Conservation (phyloP, 2,888 invertebrate species). For the Seira ritae region DNA sequence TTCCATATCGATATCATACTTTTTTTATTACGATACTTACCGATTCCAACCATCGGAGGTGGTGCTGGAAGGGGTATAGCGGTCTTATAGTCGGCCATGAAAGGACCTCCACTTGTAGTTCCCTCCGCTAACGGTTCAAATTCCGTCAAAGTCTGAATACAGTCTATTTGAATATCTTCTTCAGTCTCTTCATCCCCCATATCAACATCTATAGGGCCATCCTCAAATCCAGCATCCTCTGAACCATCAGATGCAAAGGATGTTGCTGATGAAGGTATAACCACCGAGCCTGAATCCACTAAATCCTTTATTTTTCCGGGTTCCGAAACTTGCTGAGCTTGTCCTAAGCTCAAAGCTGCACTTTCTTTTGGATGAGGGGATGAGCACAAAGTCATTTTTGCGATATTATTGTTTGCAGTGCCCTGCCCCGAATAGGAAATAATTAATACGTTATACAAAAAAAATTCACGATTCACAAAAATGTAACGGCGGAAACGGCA, state of each 20-base stretch:
- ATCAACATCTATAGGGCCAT: slow-evolving; percentile 55
- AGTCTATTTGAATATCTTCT: slow-evolving; percentile 52
- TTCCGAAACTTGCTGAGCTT: slow-evolving; percentile 32
- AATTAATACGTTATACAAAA: not conserved
- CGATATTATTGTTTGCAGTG: no score
- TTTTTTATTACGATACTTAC: slow-evolving; percentile 27
- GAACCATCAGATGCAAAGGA: slow-evolving; percentile 50
- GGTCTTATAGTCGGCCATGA: slow-evolving; percentile 45
- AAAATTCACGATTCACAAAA: not conserved
- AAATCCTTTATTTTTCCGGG: slow-evolving; percentile 45
- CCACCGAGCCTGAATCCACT: not conserved
- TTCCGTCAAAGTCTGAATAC: slow-evolving; percentile 55
- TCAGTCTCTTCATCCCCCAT: slow-evolving; percentile 58
- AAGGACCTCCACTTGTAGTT: slow-evolving; percentile 17
- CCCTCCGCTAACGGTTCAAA: slow-evolving; percentile 38
- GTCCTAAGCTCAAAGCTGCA: slow-evolving; percentile 44
- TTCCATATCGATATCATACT: no score
- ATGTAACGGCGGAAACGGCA: not conserved
- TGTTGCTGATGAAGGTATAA: slow-evolving; percentile 26
- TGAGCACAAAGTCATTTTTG: slow-evolving; percentile 53
- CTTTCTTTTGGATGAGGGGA: slow-evolving; percentile 58
- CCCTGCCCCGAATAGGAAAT: not conserved
- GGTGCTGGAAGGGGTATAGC: slow-evolving; percentile 66
- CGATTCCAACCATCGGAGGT: slow-evolving; percentile 61
- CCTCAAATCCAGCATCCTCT: slow-evolving; percentile 58